A percentile compares a stretch with the other conserved stretches of the same genome.
Conservation (phyloP, 2,113 vertebrate genomes). For the Raja brachyura region DNA sequence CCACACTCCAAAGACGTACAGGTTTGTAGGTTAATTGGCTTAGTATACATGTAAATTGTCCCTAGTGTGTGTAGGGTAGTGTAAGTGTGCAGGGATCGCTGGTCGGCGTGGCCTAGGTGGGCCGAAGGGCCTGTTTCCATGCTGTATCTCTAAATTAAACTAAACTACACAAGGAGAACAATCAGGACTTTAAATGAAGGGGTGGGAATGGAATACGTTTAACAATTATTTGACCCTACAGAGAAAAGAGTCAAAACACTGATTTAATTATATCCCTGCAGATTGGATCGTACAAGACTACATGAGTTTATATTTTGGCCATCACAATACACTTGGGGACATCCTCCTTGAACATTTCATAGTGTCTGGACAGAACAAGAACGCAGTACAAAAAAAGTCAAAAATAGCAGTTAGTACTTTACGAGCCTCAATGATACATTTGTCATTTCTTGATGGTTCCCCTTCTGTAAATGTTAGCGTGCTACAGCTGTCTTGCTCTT, state of each 20-base stretch:
- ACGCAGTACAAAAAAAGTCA: conserved; percentile 4
- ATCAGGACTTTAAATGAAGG: background rate
- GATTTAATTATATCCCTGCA: background rate
- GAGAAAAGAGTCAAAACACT: background rate
- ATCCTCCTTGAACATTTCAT: background rate
- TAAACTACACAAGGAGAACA: background rate
- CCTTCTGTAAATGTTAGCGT: conserved; percentile 34
- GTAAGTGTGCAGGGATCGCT: too few species aligned
- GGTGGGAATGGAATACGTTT: background rate
- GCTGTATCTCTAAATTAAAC: too few species aligned
- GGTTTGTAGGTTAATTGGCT: too few species aligned
- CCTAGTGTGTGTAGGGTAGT: too few species aligned
- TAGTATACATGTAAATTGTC: too few species aligned
- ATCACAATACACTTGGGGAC: background rate
- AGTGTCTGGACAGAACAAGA: background rate
- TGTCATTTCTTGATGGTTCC: conserved; percentile 34
- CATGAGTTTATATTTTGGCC: background rate
- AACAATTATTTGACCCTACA: background rate
- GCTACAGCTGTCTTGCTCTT: conserved; percentile 33
- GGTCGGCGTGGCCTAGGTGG: too few species aligned
- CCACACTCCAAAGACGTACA: too few species aligned
- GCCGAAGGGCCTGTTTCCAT: too few species aligned
- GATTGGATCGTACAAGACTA: background rate
- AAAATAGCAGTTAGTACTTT: conserved; percentile 26
- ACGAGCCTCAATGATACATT: conserved; percentile 30